phyloP scores from a whole-genome alignment of 2,113 vertebrate genomes.

The Daphoenositta chrysoptera region DNA sequence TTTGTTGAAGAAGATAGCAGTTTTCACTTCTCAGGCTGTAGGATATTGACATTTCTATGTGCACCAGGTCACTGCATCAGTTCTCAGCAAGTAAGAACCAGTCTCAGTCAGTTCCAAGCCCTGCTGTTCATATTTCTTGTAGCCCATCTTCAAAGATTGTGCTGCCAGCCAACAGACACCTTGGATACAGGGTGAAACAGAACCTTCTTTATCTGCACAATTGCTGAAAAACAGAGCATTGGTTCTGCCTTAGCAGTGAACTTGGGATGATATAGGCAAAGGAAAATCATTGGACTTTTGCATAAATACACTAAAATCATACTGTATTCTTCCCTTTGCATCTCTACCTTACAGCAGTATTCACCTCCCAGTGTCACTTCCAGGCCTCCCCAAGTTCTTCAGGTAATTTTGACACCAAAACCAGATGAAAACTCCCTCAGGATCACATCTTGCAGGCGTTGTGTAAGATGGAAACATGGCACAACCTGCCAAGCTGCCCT shows the following conservation, averaged over 20 bases:
- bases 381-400: not conserved
- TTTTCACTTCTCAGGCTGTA: not conserved
- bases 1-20: not conserved
- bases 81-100: not conserved
- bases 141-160: not conserved
- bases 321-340: not conserved
- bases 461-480: not conserved
- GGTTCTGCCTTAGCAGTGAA: not conserved
- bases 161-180: not conserved
- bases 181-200: not conserved
- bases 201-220: not conserved
- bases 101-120: not conserved
- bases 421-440: not conserved
- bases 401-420: not conserved
- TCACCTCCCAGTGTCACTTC: not conserved
- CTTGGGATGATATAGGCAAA: not conserved
- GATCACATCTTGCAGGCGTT: not conserved
- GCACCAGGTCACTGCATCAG: not conserved
- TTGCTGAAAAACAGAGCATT: not conserved
- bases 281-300: not conserved
- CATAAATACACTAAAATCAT: not conserved
- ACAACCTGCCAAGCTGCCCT: not conserved
- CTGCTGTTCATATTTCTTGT: not conserved
- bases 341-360: not conserved
- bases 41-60: not conserved